Evolutionary conservation across 2,113 vertebrate species (phyloP), one percentile per base, ranked within the genome.

Genomic region (Pluvialis apricaria): DNA sequence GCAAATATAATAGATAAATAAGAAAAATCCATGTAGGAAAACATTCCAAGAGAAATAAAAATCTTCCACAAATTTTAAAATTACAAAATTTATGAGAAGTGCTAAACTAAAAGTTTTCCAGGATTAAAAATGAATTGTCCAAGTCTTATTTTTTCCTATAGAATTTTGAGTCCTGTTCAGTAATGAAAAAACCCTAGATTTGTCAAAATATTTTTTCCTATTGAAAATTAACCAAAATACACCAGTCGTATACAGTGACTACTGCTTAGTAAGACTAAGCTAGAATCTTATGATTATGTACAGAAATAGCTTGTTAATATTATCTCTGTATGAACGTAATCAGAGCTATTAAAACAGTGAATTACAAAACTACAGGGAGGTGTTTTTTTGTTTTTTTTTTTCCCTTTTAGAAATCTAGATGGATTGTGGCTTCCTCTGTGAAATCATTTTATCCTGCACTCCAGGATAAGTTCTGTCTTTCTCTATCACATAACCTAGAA

Each of bases 401-500:
- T 2, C 3, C 12, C 16, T 26, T 16, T 86, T 66, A 58, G 58
- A 82, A 89, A 89, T 44, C 36, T 51, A 70, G n/a, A 36, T 86
- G 36, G 40, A 64, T 96, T 58, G 77, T 62, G 38, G 4, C 29
- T 96, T 92, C 86, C 61, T 72, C 61, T 52, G n/a, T 40, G 34
- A 87, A 92, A 88, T 82, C 12, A 34, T 81, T 96, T 90, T 62
- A 86, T 91, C 57, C 70, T 78, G 18, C 54, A 78, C 36, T 88
- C 61, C n/a, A 75, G 69, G 80, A 77, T 57, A 96, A 86, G 42
- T 73, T 86, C 86, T 89, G 47, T 90, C 78, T 97, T 94, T 29
- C 73, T 75, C n/a, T 84, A 70, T 69, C 19, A 42, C 4, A n/a
- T 94, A 93, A 91, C 60, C 79, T 93, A 94, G 92, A 97, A 81